Percentiles rank a stretch among this genome's conserved stretches.
Conservation (phyloP, 23 tunicate species). For the Halocynthia roretzi region DNA sequence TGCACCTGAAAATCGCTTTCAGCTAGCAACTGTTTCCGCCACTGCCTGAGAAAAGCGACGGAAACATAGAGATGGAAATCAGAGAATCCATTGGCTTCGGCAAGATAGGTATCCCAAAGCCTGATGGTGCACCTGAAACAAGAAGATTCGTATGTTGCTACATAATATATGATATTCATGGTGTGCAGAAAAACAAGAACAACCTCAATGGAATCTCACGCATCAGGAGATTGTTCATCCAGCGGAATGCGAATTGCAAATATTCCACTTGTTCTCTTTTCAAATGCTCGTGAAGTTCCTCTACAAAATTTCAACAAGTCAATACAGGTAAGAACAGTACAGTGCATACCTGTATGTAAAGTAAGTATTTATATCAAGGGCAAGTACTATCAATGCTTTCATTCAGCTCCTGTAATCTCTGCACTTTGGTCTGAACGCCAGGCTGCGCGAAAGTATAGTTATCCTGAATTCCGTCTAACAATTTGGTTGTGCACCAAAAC, state of each 20-base stretch:
- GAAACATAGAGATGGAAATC: conserved; percentile 89
- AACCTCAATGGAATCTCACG: conserved; percentile 85
- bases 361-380: background rate
- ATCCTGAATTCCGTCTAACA: conserved; percentile 97
- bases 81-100: conserved; percentile 93
- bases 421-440: conserved; percentile 91
- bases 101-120: conserved; percentile 94
- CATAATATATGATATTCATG: background rate
- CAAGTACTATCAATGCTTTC: conserved; percentile 76
- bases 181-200: conserved; percentile 7
- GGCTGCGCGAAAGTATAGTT: conserved; percentile 99
- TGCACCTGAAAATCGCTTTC: conserved; percentile 90
- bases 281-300: conserved; percentile 78
- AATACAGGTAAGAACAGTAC: background rate
- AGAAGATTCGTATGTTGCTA: background rate
- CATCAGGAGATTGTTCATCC: conserved; percentile 98
- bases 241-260: conserved; percentile 92
- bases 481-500: conserved; percentile 80
- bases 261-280: conserved; percentile 76
- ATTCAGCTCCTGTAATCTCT: conserved; percentile 64
- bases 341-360: background rate
- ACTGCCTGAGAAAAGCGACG: conserved; percentile 87
- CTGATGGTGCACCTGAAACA: conserved; percentile 76
- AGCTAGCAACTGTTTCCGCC: conserved; percentile 80
- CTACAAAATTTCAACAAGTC: conserved; percentile 18